These are phyloP conservation scores for Minunthozetes semirufus DNA, from an alignment of 2,888 invertebrate genomes.

Conservation along the genomic window DNA sequence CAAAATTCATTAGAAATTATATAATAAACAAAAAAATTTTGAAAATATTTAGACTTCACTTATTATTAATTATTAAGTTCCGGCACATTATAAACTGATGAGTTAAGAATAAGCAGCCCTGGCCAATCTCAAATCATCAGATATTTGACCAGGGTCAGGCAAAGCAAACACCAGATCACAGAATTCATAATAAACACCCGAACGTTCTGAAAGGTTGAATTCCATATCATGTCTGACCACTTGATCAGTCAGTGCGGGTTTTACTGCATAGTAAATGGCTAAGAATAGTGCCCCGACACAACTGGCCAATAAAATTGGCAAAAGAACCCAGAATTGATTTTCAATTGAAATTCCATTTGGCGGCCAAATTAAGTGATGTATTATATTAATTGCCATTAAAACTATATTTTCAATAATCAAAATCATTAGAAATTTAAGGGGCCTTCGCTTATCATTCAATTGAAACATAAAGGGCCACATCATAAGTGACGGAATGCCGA, in stretches of 20 bases:
- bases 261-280: not conserved
- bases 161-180: slow-evolving; percentile 42
- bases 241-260: not conserved
- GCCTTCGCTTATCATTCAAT: slow-evolving; percentile 38
- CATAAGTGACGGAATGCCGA: slow-evolving; percentile 43
- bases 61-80: no score
- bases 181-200: slow-evolving; percentile 43
- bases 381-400: not conserved
- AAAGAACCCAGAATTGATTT: not conserved
- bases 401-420: slow-evolving; percentile 40
- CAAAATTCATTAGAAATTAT: no score
- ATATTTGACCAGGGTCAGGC: not conserved
- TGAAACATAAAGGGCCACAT: slow-evolving; percentile 43
- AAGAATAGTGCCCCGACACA: not conserved
- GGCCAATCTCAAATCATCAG: no score
- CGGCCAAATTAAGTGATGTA: not conserved
- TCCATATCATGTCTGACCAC: not conserved
- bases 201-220: slow-evolving; percentile 37
- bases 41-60: no score
- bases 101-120: no score
- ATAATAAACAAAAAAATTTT: no score
- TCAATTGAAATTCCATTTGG: not conserved
- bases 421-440: slow-evolving; percentile 40
- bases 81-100: no score
- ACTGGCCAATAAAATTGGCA: not conserved